Conservation (phyloP, 1,140 invertebrate genomes). For the Idris sp. region DNA sequence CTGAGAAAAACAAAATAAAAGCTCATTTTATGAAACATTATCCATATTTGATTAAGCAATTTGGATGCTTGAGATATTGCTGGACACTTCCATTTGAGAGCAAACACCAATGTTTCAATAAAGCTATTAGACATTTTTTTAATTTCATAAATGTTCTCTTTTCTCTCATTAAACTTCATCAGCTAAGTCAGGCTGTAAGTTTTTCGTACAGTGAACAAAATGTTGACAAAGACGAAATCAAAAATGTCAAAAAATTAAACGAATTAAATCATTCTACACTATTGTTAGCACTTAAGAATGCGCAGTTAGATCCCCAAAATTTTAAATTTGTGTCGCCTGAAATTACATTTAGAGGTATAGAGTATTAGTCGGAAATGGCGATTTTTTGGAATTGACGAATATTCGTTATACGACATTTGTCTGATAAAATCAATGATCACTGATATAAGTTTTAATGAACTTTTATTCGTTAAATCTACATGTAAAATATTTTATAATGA, state of each 20-base stretch:
- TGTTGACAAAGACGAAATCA: not conserved
- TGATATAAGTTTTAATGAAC: conserved; percentile 1
- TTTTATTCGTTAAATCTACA: conserved; percentile 13
- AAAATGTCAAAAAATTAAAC: not conserved
- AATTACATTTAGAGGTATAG: conserved; percentile 7
- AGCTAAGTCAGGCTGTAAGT: conserved; percentile 2
- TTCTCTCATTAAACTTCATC: conserved; percentile 2
- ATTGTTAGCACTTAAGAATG: not conserved
- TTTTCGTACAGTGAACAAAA: conserved; percentile 6
- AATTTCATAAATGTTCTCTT: conserved; percentile 18
- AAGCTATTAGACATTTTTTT: conserved; percentile 3
- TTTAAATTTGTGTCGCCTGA: conserved; percentile 4
- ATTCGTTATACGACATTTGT: conserved; percentile 4
- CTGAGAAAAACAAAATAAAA: conserved; percentile 14
- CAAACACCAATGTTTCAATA: conserved; percentile 14
- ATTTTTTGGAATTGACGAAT: conserved; percentile 6
- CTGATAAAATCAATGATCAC: conserved; percentile 9
- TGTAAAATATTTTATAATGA: conserved; percentile 10
- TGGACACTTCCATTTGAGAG: conserved; percentile 14
- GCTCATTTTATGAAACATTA: conserved; percentile 23
- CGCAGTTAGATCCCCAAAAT: not conserved
- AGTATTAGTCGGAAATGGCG: conserved; percentile 5
- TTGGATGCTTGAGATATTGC: conserved; percentile 8
- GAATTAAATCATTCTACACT: not conserved
- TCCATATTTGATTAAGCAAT: conserved; percentile 7